These are phyloP conservation scores for Micronycteris hirsuta DNA, from an alignment of 2,113 vertebrate genomes.

Conservation along the genomic window DNA sequence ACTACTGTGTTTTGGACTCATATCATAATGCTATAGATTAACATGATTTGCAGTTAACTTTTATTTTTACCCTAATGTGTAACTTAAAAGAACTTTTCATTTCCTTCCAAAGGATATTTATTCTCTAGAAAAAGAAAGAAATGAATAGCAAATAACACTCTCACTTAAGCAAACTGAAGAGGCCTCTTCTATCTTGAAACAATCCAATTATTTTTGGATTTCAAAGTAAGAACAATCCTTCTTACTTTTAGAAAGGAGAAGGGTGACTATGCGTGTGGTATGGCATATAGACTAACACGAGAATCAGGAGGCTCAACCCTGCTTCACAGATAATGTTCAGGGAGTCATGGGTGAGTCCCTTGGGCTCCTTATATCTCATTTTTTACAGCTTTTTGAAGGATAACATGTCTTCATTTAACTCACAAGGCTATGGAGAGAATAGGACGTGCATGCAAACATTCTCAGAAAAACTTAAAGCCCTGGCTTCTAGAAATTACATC, in stretches of 20 bases:
- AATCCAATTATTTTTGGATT: background rate
- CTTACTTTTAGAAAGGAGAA: background rate
- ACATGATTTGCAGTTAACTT: constrained; percentile 50
- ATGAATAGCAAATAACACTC: constrained; percentile 14
- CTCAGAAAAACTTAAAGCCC: background rate
- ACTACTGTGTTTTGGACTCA: constrained; percentile 19
- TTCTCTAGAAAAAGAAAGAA: background rate
- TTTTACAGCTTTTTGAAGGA: background rate
- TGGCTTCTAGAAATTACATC: background rate
- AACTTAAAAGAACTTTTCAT: constrained; percentile 10
- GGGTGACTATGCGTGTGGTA: background rate
- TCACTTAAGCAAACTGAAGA: background rate
- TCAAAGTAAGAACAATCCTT: no score
- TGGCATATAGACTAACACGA: background rate
- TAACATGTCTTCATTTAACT: background rate
- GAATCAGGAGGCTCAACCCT: background rate
- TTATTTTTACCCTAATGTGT: constrained; percentile 53
- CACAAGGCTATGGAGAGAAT: background rate
- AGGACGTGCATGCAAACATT: background rate
- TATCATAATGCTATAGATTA: constrained; percentile 34
- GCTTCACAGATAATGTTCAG: background rate
- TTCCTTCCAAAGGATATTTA: constrained; percentile 14
- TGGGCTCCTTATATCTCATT: background rate
- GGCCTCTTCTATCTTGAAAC: background rate
- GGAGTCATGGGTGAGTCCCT: background rate